These are phyloP conservation scores for Pharmacophagus antenor DNA, from an alignment of 2,888 invertebrate species.

Conservation along the genomic window DNA sequence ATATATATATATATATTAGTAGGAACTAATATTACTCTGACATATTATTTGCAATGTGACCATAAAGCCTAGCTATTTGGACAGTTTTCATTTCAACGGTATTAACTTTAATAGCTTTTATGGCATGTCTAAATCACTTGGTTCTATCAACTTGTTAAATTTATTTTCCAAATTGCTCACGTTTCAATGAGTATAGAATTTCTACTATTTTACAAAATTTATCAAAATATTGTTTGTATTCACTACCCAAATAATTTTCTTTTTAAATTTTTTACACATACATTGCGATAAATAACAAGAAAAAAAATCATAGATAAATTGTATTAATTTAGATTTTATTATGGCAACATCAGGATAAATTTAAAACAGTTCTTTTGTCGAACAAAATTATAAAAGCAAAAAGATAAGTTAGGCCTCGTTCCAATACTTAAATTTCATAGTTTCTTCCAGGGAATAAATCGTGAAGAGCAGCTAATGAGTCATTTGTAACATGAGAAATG, in stretches of 20 bases:
- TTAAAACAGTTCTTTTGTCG: neutral
- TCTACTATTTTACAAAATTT: neutral
- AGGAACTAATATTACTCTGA: neutral
- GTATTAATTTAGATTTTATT: neutral
- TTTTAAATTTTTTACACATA: too few species aligned
- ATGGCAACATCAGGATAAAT: neutral
- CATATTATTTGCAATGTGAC: constrained; percentile 5
- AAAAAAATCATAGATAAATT: neutral
- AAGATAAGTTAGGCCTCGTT: neutral
- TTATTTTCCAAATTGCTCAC: constrained; percentile 13
- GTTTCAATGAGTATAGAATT: constrained; percentile 9
- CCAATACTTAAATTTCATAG: neutral
- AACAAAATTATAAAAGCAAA: neutral
- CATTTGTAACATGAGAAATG: too few species aligned
- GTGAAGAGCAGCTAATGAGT: too few species aligned
- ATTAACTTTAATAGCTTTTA: constrained; percentile 18
- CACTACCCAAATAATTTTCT: neutral
- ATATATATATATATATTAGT: neutral
- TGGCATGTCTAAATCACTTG: constrained; percentile 10
- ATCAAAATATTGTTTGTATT: neutral
- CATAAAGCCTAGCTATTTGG: constrained; percentile 5
- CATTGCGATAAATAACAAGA: too few species aligned
- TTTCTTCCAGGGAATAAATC: neutral
- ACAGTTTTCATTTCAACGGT: constrained; percentile 11
- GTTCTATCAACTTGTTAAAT: constrained; percentile 12